phyloP scores from a whole-genome alignment of 2,797 vertebrate species.

The Acanthiza pusilla region DNA sequence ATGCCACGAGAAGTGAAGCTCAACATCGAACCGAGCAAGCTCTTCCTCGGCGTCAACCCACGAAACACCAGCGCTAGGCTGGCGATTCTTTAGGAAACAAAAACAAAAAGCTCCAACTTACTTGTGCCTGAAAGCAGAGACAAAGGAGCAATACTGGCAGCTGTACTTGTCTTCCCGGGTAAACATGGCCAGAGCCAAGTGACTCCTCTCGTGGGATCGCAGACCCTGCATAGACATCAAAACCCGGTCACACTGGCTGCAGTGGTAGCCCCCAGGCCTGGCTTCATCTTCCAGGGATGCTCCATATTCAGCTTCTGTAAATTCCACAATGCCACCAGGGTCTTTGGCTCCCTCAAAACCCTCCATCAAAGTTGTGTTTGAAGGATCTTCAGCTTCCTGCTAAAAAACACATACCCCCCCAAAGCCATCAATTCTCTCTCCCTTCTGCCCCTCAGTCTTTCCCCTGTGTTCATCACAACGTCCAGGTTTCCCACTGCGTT shows the following conservation, averaged over 20 bases:
- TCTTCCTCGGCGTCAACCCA: background rate
- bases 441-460: slow-evolving; percentile 44
- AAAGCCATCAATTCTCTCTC: slow-evolving; percentile 61
- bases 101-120: slow-evolving; percentile 73
- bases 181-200: slow-evolving; percentile 92
- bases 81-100: background rate
- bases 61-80: background rate
- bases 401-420: slow-evolving; percentile 75
- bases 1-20: background rate
- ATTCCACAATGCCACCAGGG: slow-evolving; percentile 61
- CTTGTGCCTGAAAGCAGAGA: slow-evolving; percentile 96
- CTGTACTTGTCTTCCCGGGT: slow-evolving; percentile 94
- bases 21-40: background rate
- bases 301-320: slow-evolving; percentile 72
- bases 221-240: slow-evolving; percentile 99
- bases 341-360: slow-evolving; percentile 73
- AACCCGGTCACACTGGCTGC: slow-evolving; percentile 91
- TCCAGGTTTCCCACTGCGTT: background rate
- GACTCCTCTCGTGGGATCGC: slow-evolving; percentile 97
- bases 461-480: background rate
- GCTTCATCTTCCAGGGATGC: slow-evolving; percentile 81
- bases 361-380: slow-evolving; percentile 73
- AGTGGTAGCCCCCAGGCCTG: slow-evolving; percentile 88
- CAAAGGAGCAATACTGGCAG: slow-evolving; percentile 98
- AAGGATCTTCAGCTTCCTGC: slow-evolving; percentile 77